Evolutionary conservation across 1,140 invertebrate genomes (phyloP).

Genomic region (Chelonus insularis): DNA sequence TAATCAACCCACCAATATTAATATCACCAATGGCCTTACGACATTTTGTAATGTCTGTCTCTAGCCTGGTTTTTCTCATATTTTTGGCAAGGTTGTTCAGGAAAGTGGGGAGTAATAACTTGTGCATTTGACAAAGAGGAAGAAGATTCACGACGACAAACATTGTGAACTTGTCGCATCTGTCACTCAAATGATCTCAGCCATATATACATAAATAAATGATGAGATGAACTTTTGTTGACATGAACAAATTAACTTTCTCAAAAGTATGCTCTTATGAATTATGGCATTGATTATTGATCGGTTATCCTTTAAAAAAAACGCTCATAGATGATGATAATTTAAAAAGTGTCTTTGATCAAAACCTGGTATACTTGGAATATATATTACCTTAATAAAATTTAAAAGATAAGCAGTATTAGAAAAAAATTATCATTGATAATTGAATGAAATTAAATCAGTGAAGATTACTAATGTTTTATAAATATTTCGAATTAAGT

Average conservation of each 20-base stretch:
- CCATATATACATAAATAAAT: slow-evolving; percentile 20
- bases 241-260: neutral
- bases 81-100: slow-evolving; percentile 34
- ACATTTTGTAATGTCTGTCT: slow-evolving; percentile 12
- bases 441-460: too few relatives aligned
- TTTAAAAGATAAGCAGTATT: too few relatives aligned
- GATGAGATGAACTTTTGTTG: slow-evolving; percentile 3
- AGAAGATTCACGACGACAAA: slow-evolving; percentile 21
- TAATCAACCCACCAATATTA: slow-evolving; percentile 57
- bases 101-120: neutral
- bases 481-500: too few relatives aligned
- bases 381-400: too few relatives aligned
- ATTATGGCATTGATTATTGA: too few relatives aligned
- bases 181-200: slow-evolving; percentile 22
- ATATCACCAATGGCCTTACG: slow-evolving; percentile 43
- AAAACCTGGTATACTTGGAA: too few relatives aligned
- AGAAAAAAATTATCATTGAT: too few relatives aligned
- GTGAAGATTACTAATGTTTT: too few relatives aligned
- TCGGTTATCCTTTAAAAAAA: too few relatives aligned
- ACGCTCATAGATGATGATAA: too few relatives aligned
- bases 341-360: too few relatives aligned
- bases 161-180: slow-evolving; percentile 33
- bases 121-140: neutral
- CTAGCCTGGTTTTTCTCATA: slow-evolving; percentile 28
- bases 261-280: too few relatives aligned